Percentiles rank a stretch among this genome's conserved stretches.
phyloP scores from a whole-genome alignment of 2,888 invertebrate genomes.

The Lagria hirta region DNA sequence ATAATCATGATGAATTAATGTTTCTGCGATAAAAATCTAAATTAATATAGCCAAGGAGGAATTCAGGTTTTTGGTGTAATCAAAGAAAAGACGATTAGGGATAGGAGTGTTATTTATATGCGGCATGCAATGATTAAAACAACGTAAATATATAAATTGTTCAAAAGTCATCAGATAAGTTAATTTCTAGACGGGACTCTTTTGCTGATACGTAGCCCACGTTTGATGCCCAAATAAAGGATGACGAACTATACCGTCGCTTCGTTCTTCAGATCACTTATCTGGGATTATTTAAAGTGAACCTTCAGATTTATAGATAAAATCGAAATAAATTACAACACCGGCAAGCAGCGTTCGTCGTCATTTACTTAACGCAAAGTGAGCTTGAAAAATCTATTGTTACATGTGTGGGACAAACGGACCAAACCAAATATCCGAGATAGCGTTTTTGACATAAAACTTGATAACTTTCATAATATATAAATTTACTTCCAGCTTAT shows the following conservation, averaged over 20 bases:
- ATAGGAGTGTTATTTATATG: slow-evolving; percentile 25
- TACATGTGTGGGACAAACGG: slow-evolving; percentile 33
- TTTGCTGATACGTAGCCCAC: slow-evolving; percentile 25
- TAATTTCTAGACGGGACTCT: slow-evolving; percentile 40
- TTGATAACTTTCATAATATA: slow-evolving; percentile 47
- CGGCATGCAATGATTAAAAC: slow-evolving; percentile 10
- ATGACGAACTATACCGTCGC: slow-evolving; percentile 36
- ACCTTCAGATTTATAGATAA: slow-evolving; percentile 37
- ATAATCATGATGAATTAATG: slow-evolving; percentile 45
- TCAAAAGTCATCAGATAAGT: slow-evolving; percentile 44
- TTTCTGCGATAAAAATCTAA: slow-evolving; percentile 41
- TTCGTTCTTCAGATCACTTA: slow-evolving; percentile 33
- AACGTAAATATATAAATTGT: slow-evolving; percentile 42
- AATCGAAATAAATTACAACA: slow-evolving; percentile 31
- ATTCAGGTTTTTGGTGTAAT: slow-evolving; percentile 23
- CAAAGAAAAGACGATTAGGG: slow-evolving; percentile 24
- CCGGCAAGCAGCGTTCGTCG: too few species aligned
- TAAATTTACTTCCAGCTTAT: slow-evolving; percentile 47
- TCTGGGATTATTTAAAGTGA: slow-evolving; percentile 39
- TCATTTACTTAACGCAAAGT: slow-evolving; percentile 23
- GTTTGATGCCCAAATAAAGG: slow-evolving; percentile 37
- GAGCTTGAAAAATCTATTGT: slow-evolving; percentile 25
- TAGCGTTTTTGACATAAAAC: slow-evolving; percentile 43
- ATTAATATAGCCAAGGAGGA: slow-evolving; percentile 36
- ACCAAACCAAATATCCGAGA: slow-evolving; percentile 34